Evolutionary conservation across 2,888 invertebrate genomes (phyloP).

Genomic region (Drosophila dives): DNA sequence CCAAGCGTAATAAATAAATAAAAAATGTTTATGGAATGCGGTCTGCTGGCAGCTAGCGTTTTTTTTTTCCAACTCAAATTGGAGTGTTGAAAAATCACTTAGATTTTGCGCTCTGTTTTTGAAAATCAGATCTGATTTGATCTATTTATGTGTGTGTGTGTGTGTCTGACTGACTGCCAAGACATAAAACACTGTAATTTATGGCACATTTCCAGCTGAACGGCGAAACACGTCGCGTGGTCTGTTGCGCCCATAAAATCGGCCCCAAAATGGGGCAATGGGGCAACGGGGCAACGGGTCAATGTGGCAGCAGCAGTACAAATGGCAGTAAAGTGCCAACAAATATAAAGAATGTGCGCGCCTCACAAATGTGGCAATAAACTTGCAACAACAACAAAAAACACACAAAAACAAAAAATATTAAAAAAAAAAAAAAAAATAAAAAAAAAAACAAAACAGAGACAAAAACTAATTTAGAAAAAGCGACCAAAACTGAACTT

Average conservation of each 20-base stretch:
- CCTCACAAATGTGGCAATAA: constrained; percentile 62
- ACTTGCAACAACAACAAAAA: constrained; percentile 41
- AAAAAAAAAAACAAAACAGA: constrained; percentile 4
- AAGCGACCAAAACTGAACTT: constrained; percentile 43
- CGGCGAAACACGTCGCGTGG: constrained; percentile 41
- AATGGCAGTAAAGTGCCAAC: constrained; percentile 62
- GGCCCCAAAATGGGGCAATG: constrained; percentile 30
- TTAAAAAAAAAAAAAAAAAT: not conserved
- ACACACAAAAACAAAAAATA: not conserved
- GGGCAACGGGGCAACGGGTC: constrained; percentile 44
- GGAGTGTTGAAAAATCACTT: constrained; percentile 54
- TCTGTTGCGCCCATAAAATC: constrained; percentile 69
- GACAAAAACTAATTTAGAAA: constrained; percentile 50
- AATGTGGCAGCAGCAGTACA: constrained; percentile 41
- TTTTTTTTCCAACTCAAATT: not conserved
- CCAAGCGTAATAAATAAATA: constrained; percentile 1
- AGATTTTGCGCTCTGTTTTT: constrained; percentile 23
- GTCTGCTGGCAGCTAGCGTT: not conserved
- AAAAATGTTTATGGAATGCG: not conserved
- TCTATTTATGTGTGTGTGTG: constrained; percentile 40
- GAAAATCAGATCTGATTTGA: constrained; percentile 64
- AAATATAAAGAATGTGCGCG: constrained; percentile 63
- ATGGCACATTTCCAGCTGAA: constrained; percentile 72
- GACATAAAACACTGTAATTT: constrained; percentile 73
- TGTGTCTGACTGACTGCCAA: constrained; percentile 56